A percentile compares a stretch with the other conserved stretches of the same genome.
Conservation (phyloP, 1,140 invertebrate species). For the Apis dorsata region DNA sequence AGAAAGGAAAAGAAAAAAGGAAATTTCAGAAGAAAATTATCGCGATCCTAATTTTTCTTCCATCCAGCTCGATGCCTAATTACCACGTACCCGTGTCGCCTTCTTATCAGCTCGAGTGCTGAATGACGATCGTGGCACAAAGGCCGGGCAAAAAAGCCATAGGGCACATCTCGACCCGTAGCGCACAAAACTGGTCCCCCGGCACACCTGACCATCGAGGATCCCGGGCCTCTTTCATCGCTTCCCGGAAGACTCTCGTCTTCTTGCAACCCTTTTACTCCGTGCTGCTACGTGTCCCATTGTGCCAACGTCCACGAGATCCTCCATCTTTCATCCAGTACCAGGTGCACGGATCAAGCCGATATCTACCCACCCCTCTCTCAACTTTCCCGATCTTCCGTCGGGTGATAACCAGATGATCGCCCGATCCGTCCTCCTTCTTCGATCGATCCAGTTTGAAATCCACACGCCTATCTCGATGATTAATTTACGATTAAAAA, state of each 20-base stretch:
- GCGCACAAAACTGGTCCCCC: constrained; percentile 54
- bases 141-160: constrained; percentile 42
- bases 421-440: constrained; percentile 45
- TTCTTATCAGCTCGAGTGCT: not conserved
- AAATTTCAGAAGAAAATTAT: not conserved
- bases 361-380: constrained; percentile 24
- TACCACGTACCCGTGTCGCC: not conserved
- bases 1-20: too few species aligned
- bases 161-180: constrained; percentile 47
- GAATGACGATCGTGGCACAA: constrained; percentile 44
- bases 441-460: not conserved
- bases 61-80: not conserved
- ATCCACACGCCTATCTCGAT: not conserved
- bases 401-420: constrained; percentile 56
- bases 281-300: constrained; percentile 65
- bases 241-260: constrained; percentile 73
- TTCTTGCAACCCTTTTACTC: constrained; percentile 64
- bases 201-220: constrained; percentile 66
- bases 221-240: constrained; percentile 60
- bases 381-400: constrained; percentile 41
- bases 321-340: constrained; percentile 43
- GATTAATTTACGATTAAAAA: not conserved
- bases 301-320: constrained; percentile 53
- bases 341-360: constrained; percentile 54
- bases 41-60: not conserved